Base-by-base conservation (phyloP, 2,888 invertebrate species). In the Pedicia rivosa region DNA sequence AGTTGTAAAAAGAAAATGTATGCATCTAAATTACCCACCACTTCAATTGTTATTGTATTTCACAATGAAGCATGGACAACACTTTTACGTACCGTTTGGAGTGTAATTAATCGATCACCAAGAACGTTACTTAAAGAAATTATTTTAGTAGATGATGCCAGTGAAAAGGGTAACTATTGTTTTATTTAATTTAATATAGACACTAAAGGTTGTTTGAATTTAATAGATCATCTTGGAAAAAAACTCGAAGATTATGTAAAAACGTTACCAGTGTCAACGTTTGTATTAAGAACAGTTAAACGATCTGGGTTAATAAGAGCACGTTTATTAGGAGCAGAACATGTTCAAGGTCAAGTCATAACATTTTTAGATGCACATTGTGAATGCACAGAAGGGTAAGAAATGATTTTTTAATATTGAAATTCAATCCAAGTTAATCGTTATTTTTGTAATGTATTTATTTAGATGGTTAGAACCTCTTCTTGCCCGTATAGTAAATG, bases 11-110 rank as follows among this genome's bases (percentile, higher is more conserved):
- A 65, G 49, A 90, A 88, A 57, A 65, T 63, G 39, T 84, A 88
- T 59, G 74, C 80, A 27, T 68, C 71, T 32, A 66, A 79, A 44
- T 67, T 97, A 51, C 95, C 95, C 4, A 78, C 84, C 28, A 94
- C 95, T 15, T 90, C 91, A 51, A 88, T 98, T 50, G 91, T 98
- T 42, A 94, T 98, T 51, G 97, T 98, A 37, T 98, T 98, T 65
- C 97, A 98, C 66, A 98, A 98, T 61, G 97, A 98, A 62, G 97
- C 97, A 1, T 97, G 95, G 95, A 80, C 90, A 29, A 98, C 97
- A 0, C 69, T 98, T 14, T 67, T 97, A 43, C 69, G 97, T 35
- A 97, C 97, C 0, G 88, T 97, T 25, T 90, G 91, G 82, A 94
- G 92, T 56, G 92, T 90, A 20, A 94, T 98, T 49, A 90, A 90